A percentile compares a stretch with the other conserved stretches of the same genome.
These are phyloP conservation scores for Aethina tumida DNA, from an alignment of 1,140 invertebrate species.

Conservation along the genomic window DNA sequence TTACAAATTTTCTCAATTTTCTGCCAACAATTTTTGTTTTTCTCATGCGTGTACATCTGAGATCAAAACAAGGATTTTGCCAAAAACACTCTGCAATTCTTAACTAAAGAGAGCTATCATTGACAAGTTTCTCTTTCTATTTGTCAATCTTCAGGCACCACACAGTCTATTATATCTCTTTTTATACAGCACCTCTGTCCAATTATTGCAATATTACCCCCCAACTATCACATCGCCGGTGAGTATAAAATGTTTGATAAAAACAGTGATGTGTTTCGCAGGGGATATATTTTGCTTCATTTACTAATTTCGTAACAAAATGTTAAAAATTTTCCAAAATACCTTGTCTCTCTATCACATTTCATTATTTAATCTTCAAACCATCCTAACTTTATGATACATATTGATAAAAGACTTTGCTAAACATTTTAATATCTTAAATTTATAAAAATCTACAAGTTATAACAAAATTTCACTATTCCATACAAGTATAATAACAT, in stretches of 20 bases:
- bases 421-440: conserved; percentile 8
- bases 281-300: conserved; percentile 1
- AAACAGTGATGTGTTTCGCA: too few species aligned
- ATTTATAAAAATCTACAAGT: conserved; percentile 20
- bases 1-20: conserved; percentile 17
- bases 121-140: conserved; percentile 21
- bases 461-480: conserved; percentile 20
- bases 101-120: conserved; percentile 24
- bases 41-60: conserved; percentile 26
- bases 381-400: conserved; percentile 9
- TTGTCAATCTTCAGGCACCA: conserved; percentile 28
- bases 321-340: conserved; percentile 21
- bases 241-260: too few species aligned
- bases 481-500: conserved; percentile 16
- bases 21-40: conserved; percentile 7
- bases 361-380: conserved; percentile 18
- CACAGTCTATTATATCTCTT: conserved; percentile 28
- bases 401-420: conserved; percentile 8
- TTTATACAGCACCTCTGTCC: conserved; percentile 20
- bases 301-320: conserved; percentile 18
- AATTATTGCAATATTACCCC: conserved; percentile 10
- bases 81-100: conserved; percentile 13
- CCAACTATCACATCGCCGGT: too few species aligned
- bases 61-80: conserved; percentile 24
- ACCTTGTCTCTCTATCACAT: conserved; percentile 27